Percentiles rank a stretch among this genome's conserved stretches.
Evolutionary conservation across 2,888 invertebrate genomes (phyloP).

Genomic region (Lochmaea capreae): DNA sequence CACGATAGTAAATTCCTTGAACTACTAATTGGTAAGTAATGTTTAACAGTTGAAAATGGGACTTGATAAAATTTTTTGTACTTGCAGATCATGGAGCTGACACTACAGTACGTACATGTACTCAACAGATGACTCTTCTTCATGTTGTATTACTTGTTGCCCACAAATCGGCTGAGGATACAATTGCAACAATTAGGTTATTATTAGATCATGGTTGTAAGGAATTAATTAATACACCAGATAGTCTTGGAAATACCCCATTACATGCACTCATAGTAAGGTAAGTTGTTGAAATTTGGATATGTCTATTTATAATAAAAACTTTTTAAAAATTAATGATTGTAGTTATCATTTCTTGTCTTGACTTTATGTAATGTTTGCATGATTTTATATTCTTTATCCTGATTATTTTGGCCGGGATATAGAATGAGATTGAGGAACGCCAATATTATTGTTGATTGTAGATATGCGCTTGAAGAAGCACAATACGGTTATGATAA

Average conservation of each 20-base stretch:
- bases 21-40: constrained; percentile 69
- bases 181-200: constrained; percentile 75
- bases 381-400: too few species aligned
- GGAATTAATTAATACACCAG: constrained; percentile 78
- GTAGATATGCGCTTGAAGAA: constrained; percentile 75
- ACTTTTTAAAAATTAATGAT: too few species aligned
- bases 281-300: constrained; percentile 50
- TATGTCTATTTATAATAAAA: too few species aligned
- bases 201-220: constrained; percentile 79
- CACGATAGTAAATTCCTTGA: constrained; percentile 79
- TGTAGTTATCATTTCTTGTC: too few species aligned
- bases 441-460: background rate
- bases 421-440: too few species aligned
- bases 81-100: constrained; percentile 69
- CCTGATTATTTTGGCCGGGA: too few species aligned
- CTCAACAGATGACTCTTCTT: constrained; percentile 77
- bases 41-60: constrained; percentile 18
- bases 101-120: constrained; percentile 76
- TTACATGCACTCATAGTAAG: constrained; percentile 75
- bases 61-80: background rate
- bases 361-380: too few species aligned
- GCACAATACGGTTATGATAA: constrained; percentile 75
- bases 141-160: constrained; percentile 78
- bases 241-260: constrained; percentile 80
- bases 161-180: constrained; percentile 78